Evolutionary conservation across 2,888 invertebrate genomes (phyloP), one percentile per base, ranked within the genome.

Genomic region (Anoncus sp.): DNA sequence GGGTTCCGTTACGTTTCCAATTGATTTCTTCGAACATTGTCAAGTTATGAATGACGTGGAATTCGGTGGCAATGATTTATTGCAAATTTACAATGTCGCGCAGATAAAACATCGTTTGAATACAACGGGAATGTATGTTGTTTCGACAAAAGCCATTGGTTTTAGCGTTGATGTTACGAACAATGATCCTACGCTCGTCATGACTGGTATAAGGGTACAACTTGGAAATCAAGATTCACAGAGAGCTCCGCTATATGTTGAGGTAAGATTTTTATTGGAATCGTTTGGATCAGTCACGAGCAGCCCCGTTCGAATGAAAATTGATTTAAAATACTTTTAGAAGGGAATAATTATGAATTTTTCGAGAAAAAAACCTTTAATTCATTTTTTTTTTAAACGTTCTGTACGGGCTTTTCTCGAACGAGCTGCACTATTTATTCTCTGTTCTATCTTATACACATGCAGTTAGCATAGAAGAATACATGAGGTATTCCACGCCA

Each of bases 21-120:
- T 98, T 43, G 99, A 99, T 90, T 99, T 98, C 93, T 99, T 99
- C 91, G 99, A 99, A 90, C 97, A 98, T 88, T 98, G 98, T 90
- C 96, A 96, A 69, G 94, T 95, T 10, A 95, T 98, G 94, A 96
- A 96, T 81, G 98, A 99, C 86, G 95, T 98, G 0, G 99, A 99
- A 90, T 98, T 97, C 88, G 98, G 98, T 10, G 99, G 99, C 9
- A 98, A 97, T 89, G 99, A 99, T 92, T 92, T 99, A 0, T 92
- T 99, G 9, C 98, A 99, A 92, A 96, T 98, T 51, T 99, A 99
- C 91, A 98, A 98, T 88, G 95, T 96, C 0, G 96, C 96, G 18
- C 99, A 99, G 91, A 94, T 99, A 43, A 99, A 98, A 91, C 96
- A 98, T 85, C 94, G 99, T 14, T 93, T 98, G 12, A 97, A 96